Evolutionary conservation across 2,888 invertebrate genomes (phyloP), one percentile per base, ranked within the genome.

Genomic region (Pandemis cinnamomeana): DNA sequence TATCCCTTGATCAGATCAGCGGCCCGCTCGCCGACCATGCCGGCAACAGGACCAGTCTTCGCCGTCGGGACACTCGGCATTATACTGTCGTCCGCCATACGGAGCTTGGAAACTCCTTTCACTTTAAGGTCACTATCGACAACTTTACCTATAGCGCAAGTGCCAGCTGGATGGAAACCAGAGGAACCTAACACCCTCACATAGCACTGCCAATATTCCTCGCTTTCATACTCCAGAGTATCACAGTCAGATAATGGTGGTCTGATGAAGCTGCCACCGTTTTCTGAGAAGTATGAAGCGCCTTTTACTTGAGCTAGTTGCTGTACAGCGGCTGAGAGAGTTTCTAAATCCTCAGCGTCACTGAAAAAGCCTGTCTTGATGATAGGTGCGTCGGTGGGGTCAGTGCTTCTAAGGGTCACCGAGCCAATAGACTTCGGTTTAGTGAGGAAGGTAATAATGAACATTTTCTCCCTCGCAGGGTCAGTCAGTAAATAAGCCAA

Each of bases 121-220:
- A 80, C 80, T 1, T 66, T 63, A 8, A 78, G 55, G 8, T 70
- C 44, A 7, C 63, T 64, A 36, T 77, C 78, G 5, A 76, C 76
- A 20, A 78, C 78, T 7, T 36, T 46, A 7, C 78, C 78, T 58
- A 78, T 77, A 13, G 72, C 71, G 27, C 75, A 75, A 1, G 77
- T 78, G 8, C 84, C 82, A 6, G 88, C 89, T 72, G 94, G 92
- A 81, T 95, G 95, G 80, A 95, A 95, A 55, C 95, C 90, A 5
- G 95, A 95, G 67, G 94, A 89, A 0, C 94, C 91, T 68, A 95
- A 84, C 61, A 91, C 89, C n/a, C 94, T 85, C 0, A 91, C 87
- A 79, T 94, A 89, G 78, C 96, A 96, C 61, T 89, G 91, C 92
- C 95, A 95, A 80, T 95, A 96, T 0, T 85, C 86, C 77, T 95